These are phyloP conservation scores for Xestoiulus laeticollis DNA, from an alignment of 2,888 invertebrate genomes.

Conservation along the genomic window DNA sequence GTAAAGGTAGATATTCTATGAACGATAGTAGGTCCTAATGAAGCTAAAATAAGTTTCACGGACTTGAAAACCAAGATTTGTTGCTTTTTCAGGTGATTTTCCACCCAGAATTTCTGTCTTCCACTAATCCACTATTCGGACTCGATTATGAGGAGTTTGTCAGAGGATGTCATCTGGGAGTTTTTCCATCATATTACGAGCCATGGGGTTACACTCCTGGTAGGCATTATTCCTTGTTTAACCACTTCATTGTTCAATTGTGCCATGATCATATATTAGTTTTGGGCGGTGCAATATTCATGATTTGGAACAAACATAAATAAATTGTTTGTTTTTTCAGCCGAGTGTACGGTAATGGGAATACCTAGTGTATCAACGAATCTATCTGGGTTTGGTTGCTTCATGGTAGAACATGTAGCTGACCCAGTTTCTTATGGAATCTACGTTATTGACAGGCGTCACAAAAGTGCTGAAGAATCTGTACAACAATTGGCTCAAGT, in stretches of 20 bases:
- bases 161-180: constrained; percentile 97
- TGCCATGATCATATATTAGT: neutral
- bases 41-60: neutral
- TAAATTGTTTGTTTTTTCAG: constrained; percentile 66
- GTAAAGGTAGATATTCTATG: constrained; percentile 77
- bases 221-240: constrained; percentile 60
- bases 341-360: constrained; percentile 99
- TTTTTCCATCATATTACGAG: constrained; percentile 99
- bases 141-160: constrained; percentile 99
- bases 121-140: constrained; percentile 96
- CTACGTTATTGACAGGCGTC: constrained; percentile 95
- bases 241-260: no score
- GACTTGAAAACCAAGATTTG: no score
- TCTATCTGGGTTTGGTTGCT: constrained; percentile 96
- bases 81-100: constrained; percentile 81
- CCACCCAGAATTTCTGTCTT: constrained; percentile 98
- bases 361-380: constrained; percentile 99
- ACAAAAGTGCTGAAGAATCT: constrained; percentile 87
- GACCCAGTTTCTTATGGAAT: constrained; percentile 99
- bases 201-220: constrained; percentile 99
- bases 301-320: no score
- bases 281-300: no score
- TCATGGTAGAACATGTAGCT: constrained; percentile 97
- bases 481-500: constrained; percentile 82
- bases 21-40: neutral